Conservation (phyloP, 2,888 invertebrate species). For the Andrena trimmerana region DNA sequence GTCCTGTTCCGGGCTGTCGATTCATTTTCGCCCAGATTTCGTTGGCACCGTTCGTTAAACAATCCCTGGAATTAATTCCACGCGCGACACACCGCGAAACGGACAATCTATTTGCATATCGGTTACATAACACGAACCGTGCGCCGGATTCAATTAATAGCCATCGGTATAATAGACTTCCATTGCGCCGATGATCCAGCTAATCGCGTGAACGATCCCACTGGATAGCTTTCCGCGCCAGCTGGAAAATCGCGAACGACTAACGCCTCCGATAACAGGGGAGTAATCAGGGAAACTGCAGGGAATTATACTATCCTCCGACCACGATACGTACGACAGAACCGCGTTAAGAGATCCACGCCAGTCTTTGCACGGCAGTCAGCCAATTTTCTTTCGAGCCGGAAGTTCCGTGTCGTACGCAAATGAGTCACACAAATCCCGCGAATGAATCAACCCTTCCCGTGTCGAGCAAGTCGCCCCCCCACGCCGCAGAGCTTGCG, state of each 20-base stretch:
- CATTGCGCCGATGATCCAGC: conserved; percentile 52
- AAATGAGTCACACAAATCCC: too few species aligned
- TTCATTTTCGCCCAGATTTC: conserved; percentile 32
- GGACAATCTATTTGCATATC: conserved; percentile 61
- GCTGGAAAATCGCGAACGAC: conserved; percentile 41
- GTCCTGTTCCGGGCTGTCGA: not conserved
- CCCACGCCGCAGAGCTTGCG: not conserved
- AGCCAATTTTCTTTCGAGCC: not conserved
- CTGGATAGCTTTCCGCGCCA: conserved; percentile 11
- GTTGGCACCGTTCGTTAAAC: conserved; percentile 44
- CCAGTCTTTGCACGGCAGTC: too few species aligned
- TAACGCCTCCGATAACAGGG: not conserved
- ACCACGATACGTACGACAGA: not conserved
- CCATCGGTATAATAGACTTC: conserved; percentile 57
- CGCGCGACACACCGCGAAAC: conserved; percentile 49
- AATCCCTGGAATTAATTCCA: conserved; percentile 56
- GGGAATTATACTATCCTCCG: not conserved
- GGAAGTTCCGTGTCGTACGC: too few species aligned
- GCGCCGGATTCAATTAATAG: conserved; percentile 57
- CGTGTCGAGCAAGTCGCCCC: not conserved
- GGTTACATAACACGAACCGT: conserved; percentile 59
- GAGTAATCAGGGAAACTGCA: not conserved
- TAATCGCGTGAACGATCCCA: conserved; percentile 47
- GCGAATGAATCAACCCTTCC: not conserved
- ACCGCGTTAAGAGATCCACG: not conserved